phyloP scores from a whole-genome alignment of 2,113 vertebrate genomes.

The Lamprotornis superbus region DNA sequence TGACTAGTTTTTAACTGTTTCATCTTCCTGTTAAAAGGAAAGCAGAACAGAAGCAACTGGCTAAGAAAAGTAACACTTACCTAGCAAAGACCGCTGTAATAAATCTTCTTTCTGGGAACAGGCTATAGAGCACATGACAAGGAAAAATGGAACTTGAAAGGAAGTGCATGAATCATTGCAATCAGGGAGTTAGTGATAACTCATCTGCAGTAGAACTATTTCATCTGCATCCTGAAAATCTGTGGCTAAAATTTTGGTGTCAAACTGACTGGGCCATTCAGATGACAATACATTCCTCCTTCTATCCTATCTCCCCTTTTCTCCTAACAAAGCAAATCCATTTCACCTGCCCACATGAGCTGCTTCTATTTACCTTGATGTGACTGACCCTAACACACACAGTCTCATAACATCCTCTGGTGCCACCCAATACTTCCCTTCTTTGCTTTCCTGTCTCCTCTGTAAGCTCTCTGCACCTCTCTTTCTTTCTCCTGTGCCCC shows the following conservation, averaged over 20 bases:
- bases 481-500: not conserved
- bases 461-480: not conserved
- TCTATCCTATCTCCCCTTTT: not conserved
- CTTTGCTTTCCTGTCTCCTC: not conserved
- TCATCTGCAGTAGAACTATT: not conserved
- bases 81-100: not conserved
- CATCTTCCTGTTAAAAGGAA: not conserved
- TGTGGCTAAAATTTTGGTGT: not conserved
- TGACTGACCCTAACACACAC: not conserved
- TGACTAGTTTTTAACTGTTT: not conserved
- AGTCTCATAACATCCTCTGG: not conserved
- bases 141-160: slow-evolving; percentile 17
- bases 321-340: not conserved
- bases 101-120: not conserved
- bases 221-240: not conserved
- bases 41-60: not conserved
- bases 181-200: not conserved
- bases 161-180: not conserved
- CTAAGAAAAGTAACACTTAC: not conserved
- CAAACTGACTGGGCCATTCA: not conserved
- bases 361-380: not conserved
- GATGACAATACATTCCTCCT: not conserved
- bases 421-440: not conserved
- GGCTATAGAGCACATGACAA: not conserved
- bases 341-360: not conserved